A percentile compares a stretch with the other conserved stretches of the same genome.
These are phyloP conservation scores for Oscheius myriophilus DNA, from an alignment of 2,888 invertebrate species.

Conservation along the genomic window DNA sequence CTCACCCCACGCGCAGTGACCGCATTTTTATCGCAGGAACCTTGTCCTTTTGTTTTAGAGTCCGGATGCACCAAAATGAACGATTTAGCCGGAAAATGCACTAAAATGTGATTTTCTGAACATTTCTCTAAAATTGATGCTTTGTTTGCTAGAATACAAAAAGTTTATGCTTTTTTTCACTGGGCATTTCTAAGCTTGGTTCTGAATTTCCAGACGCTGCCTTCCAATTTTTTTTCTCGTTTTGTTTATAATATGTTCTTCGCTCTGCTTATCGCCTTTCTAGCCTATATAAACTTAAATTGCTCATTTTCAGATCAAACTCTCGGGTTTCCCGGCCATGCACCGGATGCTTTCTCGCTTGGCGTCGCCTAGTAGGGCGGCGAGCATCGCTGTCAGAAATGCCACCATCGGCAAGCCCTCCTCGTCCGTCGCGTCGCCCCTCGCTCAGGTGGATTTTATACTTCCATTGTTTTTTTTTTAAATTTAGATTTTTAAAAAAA, in stretches of 20 bases:
- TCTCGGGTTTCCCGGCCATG: slow-evolving; percentile 33
- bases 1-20: no score
- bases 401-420: slow-evolving; percentile 33
- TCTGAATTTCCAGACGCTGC: not conserved
- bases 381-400: slow-evolving; percentile 34
- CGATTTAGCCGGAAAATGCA: no score
- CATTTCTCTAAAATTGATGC: no score
- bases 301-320: no score
- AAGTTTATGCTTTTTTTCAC: not conserved
- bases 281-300: not conserved
- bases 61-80: no score
- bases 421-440: slow-evolving; percentile 23
- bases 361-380: slow-evolving; percentile 54
- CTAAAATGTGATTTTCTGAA: no score
- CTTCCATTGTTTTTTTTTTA: not conserved
- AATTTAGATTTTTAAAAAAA: not conserved
- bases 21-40: no score
- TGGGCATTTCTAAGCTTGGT: not conserved
- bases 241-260: not conserved
- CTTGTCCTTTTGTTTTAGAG: no score
- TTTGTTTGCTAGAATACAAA: no score
- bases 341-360: slow-evolving; percentile 56
- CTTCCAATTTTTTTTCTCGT: not conserved
- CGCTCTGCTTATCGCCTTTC: not conserved
- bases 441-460: slow-evolving; percentile 31